Base-by-base conservation (phyloP, 2,888 invertebrate species). In the Cryptosula pallasiana region DNA sequence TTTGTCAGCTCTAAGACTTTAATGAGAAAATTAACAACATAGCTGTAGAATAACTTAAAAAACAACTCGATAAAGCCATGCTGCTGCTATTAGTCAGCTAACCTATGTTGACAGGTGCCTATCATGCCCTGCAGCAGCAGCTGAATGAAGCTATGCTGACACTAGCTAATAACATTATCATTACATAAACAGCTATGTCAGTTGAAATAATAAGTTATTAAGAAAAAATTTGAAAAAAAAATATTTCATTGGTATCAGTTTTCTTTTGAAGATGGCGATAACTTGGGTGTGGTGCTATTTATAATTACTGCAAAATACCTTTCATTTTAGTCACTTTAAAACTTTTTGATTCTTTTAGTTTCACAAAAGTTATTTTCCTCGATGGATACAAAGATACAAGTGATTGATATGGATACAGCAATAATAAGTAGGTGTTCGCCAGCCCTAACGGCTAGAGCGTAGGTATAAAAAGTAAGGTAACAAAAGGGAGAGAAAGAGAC, bases 21-120 rank as follows among this genome's bases (percentile, higher is more conserved):
- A 63, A 63, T 63, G 63, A 63, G 63, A 63, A 63, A 63, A 63
- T 63, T 63, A 63, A 63, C 20, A 5, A 27, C 20, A 32, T 25
- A 3, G 32, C 25, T 3, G 27, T 25, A 9, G 27, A 63, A 32
- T 2, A 25, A 16, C 13, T 32, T 32, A 27, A 63, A 63, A 63
- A 63, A 32, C 32, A 27, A 63, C 63, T 32, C 32, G 25, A 32
- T 32, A 63, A 63, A 63, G 29, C 25, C 63, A 25, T 63, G 63
- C 32, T 63, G 27, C 29, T 63, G 27, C 29, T 63, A 63, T 32
- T 13, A 29, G 63, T 63, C 63, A 63, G 27, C 9, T 63, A 63
- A 63, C 20, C 32, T 63, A 63, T 29, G 63, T 63, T 63, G 63
- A 63, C 63, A 63, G 63, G 29, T 32, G 16, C 45, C 45, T 20